Conservation (phyloP, 2,113 vertebrate species). For the Etheostoma cragini region DNA sequence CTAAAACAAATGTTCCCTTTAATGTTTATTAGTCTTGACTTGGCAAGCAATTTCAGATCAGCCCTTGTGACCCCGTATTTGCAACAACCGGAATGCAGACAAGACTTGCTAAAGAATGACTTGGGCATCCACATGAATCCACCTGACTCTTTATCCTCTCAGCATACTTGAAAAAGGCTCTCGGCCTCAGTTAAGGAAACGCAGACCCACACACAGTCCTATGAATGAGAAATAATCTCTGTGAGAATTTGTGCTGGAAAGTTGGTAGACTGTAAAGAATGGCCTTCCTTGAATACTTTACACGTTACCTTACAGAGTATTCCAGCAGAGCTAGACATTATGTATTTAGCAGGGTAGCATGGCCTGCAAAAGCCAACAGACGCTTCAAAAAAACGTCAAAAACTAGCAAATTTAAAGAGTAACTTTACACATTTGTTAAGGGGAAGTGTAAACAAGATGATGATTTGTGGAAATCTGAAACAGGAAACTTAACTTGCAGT, state of each 20-base stretch:
- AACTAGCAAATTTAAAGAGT: not conserved
- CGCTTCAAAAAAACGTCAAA: no score
- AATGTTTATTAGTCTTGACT: not conserved
- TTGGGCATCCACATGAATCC: not conserved
- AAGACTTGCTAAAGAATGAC: not conserved
- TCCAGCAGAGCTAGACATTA: no score
- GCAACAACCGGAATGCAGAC: not conserved
- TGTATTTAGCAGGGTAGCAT: no score
- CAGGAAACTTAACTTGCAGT: not conserved
- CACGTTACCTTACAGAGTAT: not conserved
- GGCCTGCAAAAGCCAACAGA: not conserved
- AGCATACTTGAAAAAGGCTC: not conserved
- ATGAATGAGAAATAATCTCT: conserved; percentile 19
- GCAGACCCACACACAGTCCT: not conserved
- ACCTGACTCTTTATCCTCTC: not conserved
- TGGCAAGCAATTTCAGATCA: no score
- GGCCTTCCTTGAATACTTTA: not conserved
- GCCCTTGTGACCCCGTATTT: not conserved
- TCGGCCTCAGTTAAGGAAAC: not conserved
- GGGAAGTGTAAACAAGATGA: not conserved
- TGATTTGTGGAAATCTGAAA: not conserved
- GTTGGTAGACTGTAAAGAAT: not conserved
- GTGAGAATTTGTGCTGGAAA: not conserved
- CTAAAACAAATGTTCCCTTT: not conserved
- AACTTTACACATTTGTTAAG: not conserved